phyloP scores from a whole-genome alignment of 2,888 invertebrate species.

The Nebria brevicollis region DNA sequence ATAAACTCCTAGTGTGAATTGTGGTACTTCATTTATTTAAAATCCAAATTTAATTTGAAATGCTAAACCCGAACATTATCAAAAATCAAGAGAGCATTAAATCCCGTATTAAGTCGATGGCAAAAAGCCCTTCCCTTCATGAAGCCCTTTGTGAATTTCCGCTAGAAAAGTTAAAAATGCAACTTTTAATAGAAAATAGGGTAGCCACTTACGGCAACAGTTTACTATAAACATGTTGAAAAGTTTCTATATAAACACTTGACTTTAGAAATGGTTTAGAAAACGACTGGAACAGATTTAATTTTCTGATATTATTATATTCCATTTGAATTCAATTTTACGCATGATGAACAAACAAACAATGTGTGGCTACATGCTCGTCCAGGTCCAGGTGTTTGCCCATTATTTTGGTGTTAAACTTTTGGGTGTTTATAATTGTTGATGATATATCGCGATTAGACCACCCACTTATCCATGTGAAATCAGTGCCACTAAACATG shows the following conservation, averaged over 20 bases:
- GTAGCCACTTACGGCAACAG: not conserved
- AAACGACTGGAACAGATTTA: conserved; percentile 8
- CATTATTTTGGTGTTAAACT: conserved; percentile 4
- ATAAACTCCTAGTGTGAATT: no score
- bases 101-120: not conserved
- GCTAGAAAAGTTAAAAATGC: not conserved
- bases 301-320: conserved; percentile 23
- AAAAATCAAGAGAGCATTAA: conserved; percentile 14
- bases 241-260: conserved; percentile 15
- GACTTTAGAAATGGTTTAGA: not conserved
- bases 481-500: not conserved
- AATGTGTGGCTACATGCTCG: not conserved
- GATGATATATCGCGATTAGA: conserved; percentile 10
- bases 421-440: conserved; percentile 14
- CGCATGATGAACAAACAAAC: not conserved
- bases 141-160: not conserved
- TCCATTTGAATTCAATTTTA: conserved; percentile 12
- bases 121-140: not conserved
- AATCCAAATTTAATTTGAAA: not conserved
- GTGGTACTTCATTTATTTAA: not conserved
- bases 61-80: not conserved
- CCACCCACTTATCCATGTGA: not conserved
- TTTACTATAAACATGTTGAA: not conserved
- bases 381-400: not conserved
- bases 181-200: not conserved